Conservation (phyloP, 2,888 invertebrate genomes). For the Lottia scabra region DNA sequence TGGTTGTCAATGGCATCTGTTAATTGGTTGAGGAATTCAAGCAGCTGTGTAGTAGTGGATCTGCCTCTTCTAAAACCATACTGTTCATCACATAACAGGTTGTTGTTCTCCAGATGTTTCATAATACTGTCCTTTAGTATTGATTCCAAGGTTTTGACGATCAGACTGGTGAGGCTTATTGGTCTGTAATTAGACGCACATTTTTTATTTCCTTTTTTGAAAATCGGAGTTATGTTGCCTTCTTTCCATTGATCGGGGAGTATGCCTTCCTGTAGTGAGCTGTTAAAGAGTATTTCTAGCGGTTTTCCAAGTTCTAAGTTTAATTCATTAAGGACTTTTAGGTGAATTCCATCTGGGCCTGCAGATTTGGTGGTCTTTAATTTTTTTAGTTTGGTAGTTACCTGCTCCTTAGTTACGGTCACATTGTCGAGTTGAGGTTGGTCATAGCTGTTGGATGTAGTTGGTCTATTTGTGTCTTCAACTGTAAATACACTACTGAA, state of each 20-base stretch:
- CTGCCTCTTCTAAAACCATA: constrained; percentile 12
- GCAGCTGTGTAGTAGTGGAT: constrained; percentile 8
- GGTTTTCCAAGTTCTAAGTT: neutral
- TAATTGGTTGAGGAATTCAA: constrained; percentile 1
- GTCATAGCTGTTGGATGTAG: neutral
- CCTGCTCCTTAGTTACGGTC: neutral
- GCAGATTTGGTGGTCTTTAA: neutral
- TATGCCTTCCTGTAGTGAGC: neutral
- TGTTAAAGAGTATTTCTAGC: neutral
- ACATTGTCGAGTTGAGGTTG: neutral
- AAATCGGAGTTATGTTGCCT: constrained; percentile 7
- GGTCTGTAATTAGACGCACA: constrained; percentile 11
- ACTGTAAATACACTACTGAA: constrained; percentile 8
- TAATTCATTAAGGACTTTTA: neutral
- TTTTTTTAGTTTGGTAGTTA: neutral
- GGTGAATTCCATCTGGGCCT: neutral
- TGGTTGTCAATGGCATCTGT: constrained; percentile 8
- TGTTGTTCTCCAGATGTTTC: neutral
- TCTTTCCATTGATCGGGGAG: constrained; percentile 9
- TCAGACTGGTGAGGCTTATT: constrained; percentile 16
- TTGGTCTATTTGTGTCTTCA: neutral
- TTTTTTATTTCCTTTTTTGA: constrained; percentile 11
- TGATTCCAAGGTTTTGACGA: constrained; percentile 17
- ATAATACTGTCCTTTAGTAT: constrained; percentile 9
- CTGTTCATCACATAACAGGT: neutral